Conservation (phyloP, 2,113 vertebrate genomes). For the Takifugu flavidus region DNA sequence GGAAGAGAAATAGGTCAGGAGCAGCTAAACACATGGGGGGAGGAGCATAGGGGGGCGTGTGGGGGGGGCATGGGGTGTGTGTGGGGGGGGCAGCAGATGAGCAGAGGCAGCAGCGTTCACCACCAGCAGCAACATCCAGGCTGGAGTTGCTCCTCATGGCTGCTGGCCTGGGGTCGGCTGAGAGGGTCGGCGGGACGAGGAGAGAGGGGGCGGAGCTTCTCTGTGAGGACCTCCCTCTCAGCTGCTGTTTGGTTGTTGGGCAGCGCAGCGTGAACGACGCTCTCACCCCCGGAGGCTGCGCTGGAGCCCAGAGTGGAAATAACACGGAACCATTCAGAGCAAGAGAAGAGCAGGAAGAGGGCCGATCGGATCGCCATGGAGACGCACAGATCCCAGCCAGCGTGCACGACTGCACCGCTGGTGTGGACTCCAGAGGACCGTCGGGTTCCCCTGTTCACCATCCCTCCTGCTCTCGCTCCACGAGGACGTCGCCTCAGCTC, state of each 20-base stretch:
- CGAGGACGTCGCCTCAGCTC: background rate
- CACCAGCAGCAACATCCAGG: too few species aligned
- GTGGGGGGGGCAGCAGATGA: slow-evolving; percentile 18
- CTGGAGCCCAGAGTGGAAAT: slow-evolving; percentile 9
- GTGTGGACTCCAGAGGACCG: too few species aligned
- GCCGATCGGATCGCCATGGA: too few species aligned
- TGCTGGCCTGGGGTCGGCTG: too few species aligned
- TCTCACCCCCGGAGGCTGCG: slow-evolving; percentile 18
- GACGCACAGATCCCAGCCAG: too few species aligned
- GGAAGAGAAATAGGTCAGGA: slow-evolving; percentile 73
- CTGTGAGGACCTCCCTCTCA: background rate
- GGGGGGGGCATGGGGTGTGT: slow-evolving; percentile 12
- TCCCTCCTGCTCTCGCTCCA: too few species aligned
- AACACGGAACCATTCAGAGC: background rate
- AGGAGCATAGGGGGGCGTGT: background rate
- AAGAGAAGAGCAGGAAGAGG: too few species aligned
- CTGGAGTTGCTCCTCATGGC: too few species aligned
- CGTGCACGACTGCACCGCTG: too few species aligned
- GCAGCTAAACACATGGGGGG: slow-evolving; percentile 43
- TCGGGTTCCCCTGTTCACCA: too few species aligned
- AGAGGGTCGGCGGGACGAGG: too few species aligned
- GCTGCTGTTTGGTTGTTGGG: slow-evolving; percentile 5
- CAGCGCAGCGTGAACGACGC: slow-evolving; percentile 42
- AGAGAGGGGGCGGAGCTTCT: too few species aligned
- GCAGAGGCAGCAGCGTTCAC: slow-evolving; percentile 4